Conservation (phyloP, 2,888 invertebrate species). For the Metacarcinus magister region DNA sequence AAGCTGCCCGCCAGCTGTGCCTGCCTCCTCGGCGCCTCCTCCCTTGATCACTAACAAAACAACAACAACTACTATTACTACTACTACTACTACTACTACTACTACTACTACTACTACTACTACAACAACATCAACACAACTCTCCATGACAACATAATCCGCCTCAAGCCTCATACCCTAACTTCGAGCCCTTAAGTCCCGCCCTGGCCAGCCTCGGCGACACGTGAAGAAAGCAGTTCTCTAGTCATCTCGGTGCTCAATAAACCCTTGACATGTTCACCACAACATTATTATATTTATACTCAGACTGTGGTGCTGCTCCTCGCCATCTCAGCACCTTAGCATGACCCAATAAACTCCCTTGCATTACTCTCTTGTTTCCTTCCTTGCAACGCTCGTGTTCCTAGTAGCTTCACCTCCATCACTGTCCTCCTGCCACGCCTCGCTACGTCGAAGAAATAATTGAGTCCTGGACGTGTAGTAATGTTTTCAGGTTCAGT, state of each 20-base stretch:
- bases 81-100: too few species aligned
- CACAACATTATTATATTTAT: not conserved
- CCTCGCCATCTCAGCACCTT: not conserved
- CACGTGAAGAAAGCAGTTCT: slow-evolving; percentile 80
- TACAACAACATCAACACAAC: not conserved
- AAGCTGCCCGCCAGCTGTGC: slow-evolving; percentile 83
- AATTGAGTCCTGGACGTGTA: too few species aligned
- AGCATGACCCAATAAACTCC: not conserved
- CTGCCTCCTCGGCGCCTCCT: slow-evolving; percentile 82
- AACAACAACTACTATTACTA: not conserved
- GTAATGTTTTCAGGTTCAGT: too few species aligned
- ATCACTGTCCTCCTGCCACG: not conserved
- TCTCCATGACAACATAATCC: not conserved
- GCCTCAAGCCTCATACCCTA: not conserved
- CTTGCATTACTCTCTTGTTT: not conserved
- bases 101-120: too few species aligned
- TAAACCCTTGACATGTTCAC: not conserved
- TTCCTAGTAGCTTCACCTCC: not conserved
- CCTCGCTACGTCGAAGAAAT: not conserved
- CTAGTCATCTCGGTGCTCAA: slow-evolving; percentile 75
- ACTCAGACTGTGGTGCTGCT: not conserved
- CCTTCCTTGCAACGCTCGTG: not conserved
- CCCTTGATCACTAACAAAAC: slow-evolving; percentile 63
- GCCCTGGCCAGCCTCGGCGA: not conserved
- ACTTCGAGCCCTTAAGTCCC: slow-evolving; percentile 43